Evolutionary conservation across 2,797 vertebrate genomes (phyloP).

Genomic region (Falco naumanni): DNA sequence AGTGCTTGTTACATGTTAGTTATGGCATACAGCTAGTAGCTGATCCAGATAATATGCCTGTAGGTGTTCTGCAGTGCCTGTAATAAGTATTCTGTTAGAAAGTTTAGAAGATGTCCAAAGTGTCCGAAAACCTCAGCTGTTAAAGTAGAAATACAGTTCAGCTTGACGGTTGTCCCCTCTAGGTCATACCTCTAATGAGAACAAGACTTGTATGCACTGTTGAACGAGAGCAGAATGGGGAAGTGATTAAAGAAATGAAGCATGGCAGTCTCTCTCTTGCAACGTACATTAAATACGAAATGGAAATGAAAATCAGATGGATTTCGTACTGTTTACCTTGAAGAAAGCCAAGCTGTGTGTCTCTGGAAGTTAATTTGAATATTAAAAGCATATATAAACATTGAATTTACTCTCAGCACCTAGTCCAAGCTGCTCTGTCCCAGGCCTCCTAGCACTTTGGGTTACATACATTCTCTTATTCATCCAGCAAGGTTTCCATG

Average conservation of each 20-base stretch:
- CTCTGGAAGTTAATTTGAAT: not conserved
- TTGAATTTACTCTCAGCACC: not conserved
- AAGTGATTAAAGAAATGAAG: not conserved
- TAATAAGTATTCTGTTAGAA: not conserved
- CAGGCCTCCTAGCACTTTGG: not conserved
- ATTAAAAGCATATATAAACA: not conserved
- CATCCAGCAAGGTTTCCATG: not conserved
- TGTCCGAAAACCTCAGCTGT: fast-evolving
- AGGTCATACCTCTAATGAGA: not conserved
- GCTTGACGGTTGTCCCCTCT: not conserved
- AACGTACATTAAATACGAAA: not conserved
- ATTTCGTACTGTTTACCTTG: not conserved
- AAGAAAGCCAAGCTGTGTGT: not conserved
- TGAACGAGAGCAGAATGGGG: not conserved
- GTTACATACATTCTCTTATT: not conserved
- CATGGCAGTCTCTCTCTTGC: not conserved
- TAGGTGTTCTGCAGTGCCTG: not conserved
- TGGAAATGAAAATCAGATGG: not conserved
- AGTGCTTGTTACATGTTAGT: not conserved
- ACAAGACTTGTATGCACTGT: not conserved
- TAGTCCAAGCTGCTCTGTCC: not conserved
- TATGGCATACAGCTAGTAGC: not conserved
- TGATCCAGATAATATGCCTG: not conserved
- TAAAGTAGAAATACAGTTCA: not conserved
- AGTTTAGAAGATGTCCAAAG: not conserved